These are phyloP conservation scores for Eupithecia insigniata DNA, from an alignment of 2,888 invertebrate species.

Conservation along the genomic window DNA sequence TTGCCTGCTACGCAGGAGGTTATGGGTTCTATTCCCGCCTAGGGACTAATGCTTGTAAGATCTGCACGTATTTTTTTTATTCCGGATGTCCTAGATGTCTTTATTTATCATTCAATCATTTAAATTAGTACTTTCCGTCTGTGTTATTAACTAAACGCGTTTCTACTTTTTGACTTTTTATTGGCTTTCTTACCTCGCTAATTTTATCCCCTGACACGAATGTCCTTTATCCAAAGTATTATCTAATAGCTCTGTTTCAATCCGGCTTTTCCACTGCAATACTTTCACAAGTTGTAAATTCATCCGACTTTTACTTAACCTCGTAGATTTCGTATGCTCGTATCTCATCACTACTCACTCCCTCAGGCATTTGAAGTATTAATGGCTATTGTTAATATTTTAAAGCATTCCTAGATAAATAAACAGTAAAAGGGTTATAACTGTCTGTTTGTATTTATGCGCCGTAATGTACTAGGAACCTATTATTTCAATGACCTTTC, in stretches of 20 bases:
- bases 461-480: conserved; percentile 16
- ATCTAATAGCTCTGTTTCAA: neutral
- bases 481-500: conserved; percentile 27
- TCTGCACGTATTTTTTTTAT: no score
- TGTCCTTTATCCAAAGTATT: no score
- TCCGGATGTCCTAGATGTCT: no score
- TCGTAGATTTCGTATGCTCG: neutral
- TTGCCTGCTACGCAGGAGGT: no score
- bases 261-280: conserved; percentile 9
- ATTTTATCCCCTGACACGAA: no score
- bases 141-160: no score
- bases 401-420: conserved; percentile 36
- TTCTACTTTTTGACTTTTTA: no score
- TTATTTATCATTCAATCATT: no score
- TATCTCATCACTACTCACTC: conserved; percentile 10
- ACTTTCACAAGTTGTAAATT: neutral
- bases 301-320: neutral
- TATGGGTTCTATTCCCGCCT: no score
- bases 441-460: conserved; percentile 30
- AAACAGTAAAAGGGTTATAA: conserved; percentile 31
- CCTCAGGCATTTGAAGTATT: conserved; percentile 28
- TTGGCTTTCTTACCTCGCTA: no score
- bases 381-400: conserved; percentile 36
- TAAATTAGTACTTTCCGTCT: no score
- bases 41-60: no score